phyloP scores from a whole-genome alignment of 2,888 invertebrate genomes.

The Apotomis capreana region DNA sequence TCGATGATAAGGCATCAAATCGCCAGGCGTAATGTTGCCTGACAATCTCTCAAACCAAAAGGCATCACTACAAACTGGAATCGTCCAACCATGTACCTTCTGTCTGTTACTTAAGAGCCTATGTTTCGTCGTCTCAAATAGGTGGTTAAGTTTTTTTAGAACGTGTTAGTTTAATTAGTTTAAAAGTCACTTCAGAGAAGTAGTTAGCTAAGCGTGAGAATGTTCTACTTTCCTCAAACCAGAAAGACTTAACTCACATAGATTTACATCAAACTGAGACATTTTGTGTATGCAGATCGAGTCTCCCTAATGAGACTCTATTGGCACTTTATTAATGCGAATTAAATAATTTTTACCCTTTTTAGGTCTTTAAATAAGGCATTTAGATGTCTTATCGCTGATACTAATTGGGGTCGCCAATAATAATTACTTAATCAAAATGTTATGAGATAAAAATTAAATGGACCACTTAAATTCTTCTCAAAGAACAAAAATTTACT shows the following conservation, averaged over 20 bases:
- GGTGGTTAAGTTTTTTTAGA: background rate
- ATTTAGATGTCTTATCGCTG: conserved; percentile 10
- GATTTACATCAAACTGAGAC: background rate
- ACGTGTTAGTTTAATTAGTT: conserved; percentile 46
- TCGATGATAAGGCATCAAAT: conserved; percentile 25
- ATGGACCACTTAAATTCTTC: background rate
- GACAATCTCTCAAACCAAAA: background rate
- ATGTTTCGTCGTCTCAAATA: background rate
- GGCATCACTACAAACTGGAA: background rate
- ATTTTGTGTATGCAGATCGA: background rate
- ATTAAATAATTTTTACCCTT: conserved; percentile 28
- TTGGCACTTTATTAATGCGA: conserved; percentile 33
- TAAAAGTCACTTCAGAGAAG: conserved; percentile 49
- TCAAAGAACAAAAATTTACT: too few relatives aligned
- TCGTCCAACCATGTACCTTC: background rate
- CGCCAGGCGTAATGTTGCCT: conserved; percentile 24
- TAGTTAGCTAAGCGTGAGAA: conserved; percentile 50
- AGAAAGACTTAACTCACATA: conserved; percentile 5
- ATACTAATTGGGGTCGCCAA: conserved; percentile 4
- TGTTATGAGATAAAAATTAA: background rate
- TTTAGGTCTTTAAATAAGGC: conserved; percentile 23
- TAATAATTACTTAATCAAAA: conserved; percentile 10
- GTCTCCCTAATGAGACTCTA: conserved; percentile 42
- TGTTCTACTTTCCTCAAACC: background rate
- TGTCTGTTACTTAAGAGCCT: background rate